phyloP scores from a whole-genome alignment of 2,113 vertebrate species.

The Prunella himalayana region DNA sequence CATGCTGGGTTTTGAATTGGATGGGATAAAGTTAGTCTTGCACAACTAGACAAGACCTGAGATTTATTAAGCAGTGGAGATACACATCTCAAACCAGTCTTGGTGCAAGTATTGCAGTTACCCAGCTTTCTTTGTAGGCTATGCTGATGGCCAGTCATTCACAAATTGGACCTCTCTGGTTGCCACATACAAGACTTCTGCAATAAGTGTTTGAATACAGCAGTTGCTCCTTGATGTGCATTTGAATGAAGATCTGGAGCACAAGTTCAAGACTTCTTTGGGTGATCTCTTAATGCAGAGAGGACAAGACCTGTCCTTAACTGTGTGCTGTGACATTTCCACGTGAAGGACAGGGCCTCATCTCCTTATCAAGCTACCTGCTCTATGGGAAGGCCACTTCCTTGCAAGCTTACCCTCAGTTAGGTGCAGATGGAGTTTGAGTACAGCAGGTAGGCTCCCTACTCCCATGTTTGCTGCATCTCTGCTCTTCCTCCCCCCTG shows the following conservation, averaged over 20 bases:
- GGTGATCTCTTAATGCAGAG: not conserved
- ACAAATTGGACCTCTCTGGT: not conserved
- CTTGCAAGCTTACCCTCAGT: not conserved
- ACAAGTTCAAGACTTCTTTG: not conserved
- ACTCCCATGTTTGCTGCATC: not conserved
- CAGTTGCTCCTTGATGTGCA: not conserved
- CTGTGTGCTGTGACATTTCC: not conserved
- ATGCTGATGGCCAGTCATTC: not conserved
- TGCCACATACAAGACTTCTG: not conserved
- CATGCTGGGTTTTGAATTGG: not conserved
- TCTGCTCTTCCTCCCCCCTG: not conserved
- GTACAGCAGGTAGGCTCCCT: not conserved
- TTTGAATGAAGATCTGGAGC: not conserved
- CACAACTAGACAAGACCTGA: not conserved
- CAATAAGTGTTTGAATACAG: not conserved
- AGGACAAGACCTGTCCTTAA: not conserved
- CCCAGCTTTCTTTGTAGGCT: not conserved
- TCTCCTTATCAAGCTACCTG: not conserved
- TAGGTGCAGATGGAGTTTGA: not conserved
- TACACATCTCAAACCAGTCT: not conserved
- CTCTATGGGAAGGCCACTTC: not conserved
- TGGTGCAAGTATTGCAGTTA: not conserved
- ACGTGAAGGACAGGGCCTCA: not conserved
- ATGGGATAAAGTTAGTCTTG: not conserved
- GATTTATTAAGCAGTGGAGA: not conserved